Percentiles rank a stretch among this genome's conserved stretches.
phyloP scores from a whole-genome alignment of 2,113 vertebrate genomes.

The Uria aalge region DNA sequence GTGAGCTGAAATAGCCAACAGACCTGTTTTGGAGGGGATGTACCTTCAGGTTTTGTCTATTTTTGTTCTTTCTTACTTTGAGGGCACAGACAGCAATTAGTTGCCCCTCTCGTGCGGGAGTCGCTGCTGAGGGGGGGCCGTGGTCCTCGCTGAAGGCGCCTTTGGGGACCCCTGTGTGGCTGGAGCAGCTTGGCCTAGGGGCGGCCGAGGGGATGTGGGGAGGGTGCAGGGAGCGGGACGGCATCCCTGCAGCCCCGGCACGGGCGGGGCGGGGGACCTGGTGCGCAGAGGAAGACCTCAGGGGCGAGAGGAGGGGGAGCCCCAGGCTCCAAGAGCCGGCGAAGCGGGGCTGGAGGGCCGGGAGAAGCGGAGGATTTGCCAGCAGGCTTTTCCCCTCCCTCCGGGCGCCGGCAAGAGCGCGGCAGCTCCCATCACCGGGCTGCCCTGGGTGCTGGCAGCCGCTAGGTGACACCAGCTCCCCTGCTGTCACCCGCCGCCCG shows the following conservation, averaged over 20 bases:
- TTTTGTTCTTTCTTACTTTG: not conserved
- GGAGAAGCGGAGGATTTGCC: not conserved
- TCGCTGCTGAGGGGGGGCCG: not conserved
- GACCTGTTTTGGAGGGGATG: not conserved
- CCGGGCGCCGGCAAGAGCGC: not conserved
- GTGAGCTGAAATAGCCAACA: not conserved
- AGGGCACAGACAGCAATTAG: not conserved
- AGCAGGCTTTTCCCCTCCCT: not conserved
- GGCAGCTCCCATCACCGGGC: no score
- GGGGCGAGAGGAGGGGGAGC: not conserved
- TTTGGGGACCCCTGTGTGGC: not conserved
- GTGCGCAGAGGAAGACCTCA: not conserved
- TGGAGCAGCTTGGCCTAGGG: not conserved
- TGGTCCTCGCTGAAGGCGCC: not conserved
- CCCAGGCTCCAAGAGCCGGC: no score
- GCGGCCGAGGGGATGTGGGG: not conserved
- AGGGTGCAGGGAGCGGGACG: no score
- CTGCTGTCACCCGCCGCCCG: not conserved
- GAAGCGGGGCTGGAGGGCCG: not conserved
- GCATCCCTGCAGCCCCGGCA: not conserved
- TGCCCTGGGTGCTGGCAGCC: not conserved
- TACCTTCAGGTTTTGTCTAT: not conserved
- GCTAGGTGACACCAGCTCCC: not conserved
- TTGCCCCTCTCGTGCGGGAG: not conserved
- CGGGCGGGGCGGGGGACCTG: not conserved